A percentile compares a stretch with the other conserved stretches of the same genome.
Evolutionary conservation across 2,113 vertebrate species (phyloP).

Genomic region (Scopus umbretta): DNA sequence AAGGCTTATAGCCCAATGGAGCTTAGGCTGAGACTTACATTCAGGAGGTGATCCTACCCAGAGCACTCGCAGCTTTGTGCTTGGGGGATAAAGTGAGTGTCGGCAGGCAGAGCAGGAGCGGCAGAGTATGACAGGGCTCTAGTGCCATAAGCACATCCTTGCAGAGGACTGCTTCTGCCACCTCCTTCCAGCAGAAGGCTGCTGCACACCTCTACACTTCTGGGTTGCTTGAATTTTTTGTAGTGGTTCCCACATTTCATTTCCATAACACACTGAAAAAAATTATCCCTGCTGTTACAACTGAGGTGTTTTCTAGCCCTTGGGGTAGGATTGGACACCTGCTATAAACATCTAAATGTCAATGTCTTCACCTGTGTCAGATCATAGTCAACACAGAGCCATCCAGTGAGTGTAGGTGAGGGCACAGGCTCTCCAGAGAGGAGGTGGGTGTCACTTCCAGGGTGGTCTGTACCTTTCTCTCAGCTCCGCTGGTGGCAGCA

Average conservation of each 20-base stretch:
- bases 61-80: neutral
- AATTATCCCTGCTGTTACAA: neutral
- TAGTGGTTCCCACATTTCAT: neutral
- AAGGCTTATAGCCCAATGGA: neutral
- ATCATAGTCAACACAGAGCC: neutral
- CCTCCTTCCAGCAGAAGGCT: neutral
- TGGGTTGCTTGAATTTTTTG: neutral
- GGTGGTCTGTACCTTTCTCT: neutral
- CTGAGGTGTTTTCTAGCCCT: neutral
- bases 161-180: neutral
- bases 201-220: neutral
- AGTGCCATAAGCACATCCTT: neutral
- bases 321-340: neutral
- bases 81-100: neutral
- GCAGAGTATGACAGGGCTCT: rapidly evolving
- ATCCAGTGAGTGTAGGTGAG: neutral
- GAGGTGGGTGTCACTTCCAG: neutral
- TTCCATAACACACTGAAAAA: neutral
- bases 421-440: neutral
- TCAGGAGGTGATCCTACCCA: neutral
- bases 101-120: neutral
- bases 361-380: neutral
- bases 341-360: neutral
- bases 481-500: neutral
- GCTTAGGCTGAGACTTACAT: neutral